A percentile compares a stretch with the other conserved stretches of the same genome.
phyloP scores from a whole-genome alignment of 2,113 vertebrate species.

The Rutilus rutilus region DNA sequence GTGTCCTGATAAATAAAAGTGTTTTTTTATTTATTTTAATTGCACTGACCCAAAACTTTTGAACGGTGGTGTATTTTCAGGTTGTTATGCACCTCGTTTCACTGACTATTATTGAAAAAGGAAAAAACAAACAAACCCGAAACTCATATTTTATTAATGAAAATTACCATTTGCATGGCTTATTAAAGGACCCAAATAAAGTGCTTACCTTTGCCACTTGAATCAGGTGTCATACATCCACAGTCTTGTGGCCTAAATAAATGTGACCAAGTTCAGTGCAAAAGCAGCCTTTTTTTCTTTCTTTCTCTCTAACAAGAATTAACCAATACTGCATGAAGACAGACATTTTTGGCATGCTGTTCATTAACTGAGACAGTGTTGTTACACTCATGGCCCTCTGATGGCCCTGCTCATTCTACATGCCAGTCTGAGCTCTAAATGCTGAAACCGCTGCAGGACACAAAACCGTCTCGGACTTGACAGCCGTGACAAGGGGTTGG shows the following conservation, averaged over 20 bases:
- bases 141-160: neutral
- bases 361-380: constrained; percentile 54
- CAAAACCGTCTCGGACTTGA: constrained; percentile 47
- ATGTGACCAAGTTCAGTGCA: neutral
- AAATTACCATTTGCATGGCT: neutral
- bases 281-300: neutral
- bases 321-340: constrained; percentile 55
- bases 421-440: constrained; percentile 43
- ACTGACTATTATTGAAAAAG: neutral
- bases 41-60: neutral
- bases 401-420: constrained; percentile 32
- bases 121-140: neutral
- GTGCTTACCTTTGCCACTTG: neutral
- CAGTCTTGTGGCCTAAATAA: constrained; percentile 2
- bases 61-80: neutral
- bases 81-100: neutral
- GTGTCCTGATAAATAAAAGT: neutral
- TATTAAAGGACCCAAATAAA: constrained; percentile 6
- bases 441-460: constrained; percentile 49
- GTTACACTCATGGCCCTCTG: constrained; percentile 44
- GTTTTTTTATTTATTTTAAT: too few species aligned
- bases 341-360: constrained; percentile 47
- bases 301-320: constrained; percentile 36
- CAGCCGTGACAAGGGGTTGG: constrained; percentile 40
- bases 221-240: neutral